phyloP scores from a whole-genome alignment of 35 echinoderm and acorn worm species.

The Anneissia japonica region DNA sequence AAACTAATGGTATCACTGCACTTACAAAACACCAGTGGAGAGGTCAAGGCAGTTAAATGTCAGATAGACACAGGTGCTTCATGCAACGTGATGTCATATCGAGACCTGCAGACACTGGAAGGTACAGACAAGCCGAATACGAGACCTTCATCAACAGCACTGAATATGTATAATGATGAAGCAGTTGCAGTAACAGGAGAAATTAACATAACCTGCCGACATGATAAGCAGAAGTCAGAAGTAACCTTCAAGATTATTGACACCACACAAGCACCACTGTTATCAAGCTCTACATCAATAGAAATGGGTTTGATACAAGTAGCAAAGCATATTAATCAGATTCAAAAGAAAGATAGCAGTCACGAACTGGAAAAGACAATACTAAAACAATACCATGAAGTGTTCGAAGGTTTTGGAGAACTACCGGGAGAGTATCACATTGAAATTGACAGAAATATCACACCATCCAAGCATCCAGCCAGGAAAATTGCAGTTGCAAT shows the following conservation, averaged over 20 bases:
- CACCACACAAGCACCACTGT: not conserved
- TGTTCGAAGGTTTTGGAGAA: slow-evolving; percentile 14
- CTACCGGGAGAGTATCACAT: slow-evolving; percentile 17
- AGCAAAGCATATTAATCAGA: too few species aligned
- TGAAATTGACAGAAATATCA: slow-evolving; percentile 8
- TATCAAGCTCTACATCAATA: not conserved
- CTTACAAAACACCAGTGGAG: too few species aligned
- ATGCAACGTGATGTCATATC: slow-evolving; percentile 22
- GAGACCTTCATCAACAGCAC: not conserved
- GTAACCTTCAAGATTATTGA: slow-evolving; percentile 4
- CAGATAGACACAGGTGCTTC: slow-evolving; percentile 16
- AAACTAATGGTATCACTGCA: too few species aligned
- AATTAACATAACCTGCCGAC: not conserved
- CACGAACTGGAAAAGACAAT: not conserved
- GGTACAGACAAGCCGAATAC: not conserved
- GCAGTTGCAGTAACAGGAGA: not conserved
- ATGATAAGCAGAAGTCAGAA: not conserved
- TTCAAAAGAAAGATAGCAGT: not conserved
- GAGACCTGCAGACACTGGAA: not conserved
- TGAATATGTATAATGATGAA: not conserved
- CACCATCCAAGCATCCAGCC: slow-evolving; percentile 27
- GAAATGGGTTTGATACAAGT: slow-evolving; percentile 6
- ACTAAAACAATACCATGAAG: slow-evolving; percentile 23
- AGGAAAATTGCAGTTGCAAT: slow-evolving; percentile 24
- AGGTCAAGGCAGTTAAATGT: too few species aligned